Percentiles rank a stretch among this genome's conserved stretches.
These are phyloP conservation scores for Clarias fuscus DNA, from an alignment of 2,797 vertebrate genomes.

Conservation along the genomic window DNA sequence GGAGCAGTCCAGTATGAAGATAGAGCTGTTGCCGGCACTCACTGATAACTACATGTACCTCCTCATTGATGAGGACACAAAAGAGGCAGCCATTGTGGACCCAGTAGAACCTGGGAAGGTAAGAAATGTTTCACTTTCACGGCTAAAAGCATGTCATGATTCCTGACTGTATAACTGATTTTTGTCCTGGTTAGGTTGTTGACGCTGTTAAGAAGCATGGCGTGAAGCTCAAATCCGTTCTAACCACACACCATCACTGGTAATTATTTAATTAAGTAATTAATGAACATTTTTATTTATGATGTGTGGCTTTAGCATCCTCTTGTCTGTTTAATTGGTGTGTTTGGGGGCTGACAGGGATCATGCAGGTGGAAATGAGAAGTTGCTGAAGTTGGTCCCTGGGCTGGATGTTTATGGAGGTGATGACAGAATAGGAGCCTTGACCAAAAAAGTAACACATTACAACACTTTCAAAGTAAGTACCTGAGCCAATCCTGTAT, in stretches of 20 bases:
- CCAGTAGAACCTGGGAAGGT: slow-evolving; percentile 95
- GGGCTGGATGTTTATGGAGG: slow-evolving; percentile 90
- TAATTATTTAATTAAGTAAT: slow-evolving; percentile 57
- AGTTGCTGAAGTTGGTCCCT: slow-evolving; percentile 84
- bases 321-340: not conserved
- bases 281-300: not conserved
- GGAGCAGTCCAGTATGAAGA: slow-evolving; percentile 82
- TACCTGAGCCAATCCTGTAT: not conserved
- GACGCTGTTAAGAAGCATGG: slow-evolving; percentile 87
- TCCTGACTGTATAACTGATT: not conserved
- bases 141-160: not conserved
- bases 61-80: slow-evolving; percentile 86
- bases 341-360: slow-evolving; percentile 76
- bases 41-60: slow-evolving; percentile 99
- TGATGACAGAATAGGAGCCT: slow-evolving; percentile 86
- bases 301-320: not conserved
- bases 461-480: slow-evolving; percentile 86
- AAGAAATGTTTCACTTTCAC: not conserved
- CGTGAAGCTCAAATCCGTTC: slow-evolving; percentile 87
- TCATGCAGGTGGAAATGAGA: slow-evolving; percentile 95
- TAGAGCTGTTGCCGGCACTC: slow-evolving; percentile 90
- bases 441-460: slow-evolving; percentile 90
- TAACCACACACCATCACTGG: slow-evolving; percentile 99
- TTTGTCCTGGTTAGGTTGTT: slow-evolving; percentile 73
- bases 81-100: slow-evolving; percentile 91